Evolutionary conservation across 2,113 vertebrate species (phyloP).

Genomic region (Acanthochromis polyacanthus): DNA sequence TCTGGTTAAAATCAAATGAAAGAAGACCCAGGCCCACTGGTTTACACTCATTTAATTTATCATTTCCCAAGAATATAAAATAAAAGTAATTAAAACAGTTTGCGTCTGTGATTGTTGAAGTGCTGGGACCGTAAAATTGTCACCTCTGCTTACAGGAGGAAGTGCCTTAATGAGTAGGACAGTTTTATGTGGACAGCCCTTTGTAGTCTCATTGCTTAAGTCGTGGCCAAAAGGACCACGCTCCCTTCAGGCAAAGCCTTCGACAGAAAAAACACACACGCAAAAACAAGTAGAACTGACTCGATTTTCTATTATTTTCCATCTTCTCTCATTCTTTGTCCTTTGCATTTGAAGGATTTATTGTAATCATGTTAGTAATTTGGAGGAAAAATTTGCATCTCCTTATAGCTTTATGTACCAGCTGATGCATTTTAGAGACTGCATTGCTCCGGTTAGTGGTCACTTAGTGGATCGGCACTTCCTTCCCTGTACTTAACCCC

Average conservation of each 20-base stretch:
- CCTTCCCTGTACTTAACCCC: slow-evolving; percentile 93
- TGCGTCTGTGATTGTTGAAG: slow-evolving; percentile 85
- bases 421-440: slow-evolving; percentile 81
- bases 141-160: slow-evolving; percentile 89
- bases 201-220: slow-evolving; percentile 86
- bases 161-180: slow-evolving; percentile 88
- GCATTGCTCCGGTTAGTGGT: slow-evolving; percentile 83
- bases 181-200: slow-evolving; percentile 88
- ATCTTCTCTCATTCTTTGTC: slow-evolving; percentile 76
- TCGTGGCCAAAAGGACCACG: slow-evolving; percentile 76
- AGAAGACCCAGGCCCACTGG: background rate
- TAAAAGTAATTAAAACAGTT: slow-evolving; percentile 84
- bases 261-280: slow-evolving; percentile 73
- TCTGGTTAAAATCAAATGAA: slow-evolving; percentile 15
- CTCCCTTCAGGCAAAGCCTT: slow-evolving; percentile 84
- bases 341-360: slow-evolving; percentile 82
- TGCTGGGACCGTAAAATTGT: slow-evolving; percentile 93
- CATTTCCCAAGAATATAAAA: slow-evolving; percentile 51
- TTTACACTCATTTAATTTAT: slow-evolving; percentile 28
- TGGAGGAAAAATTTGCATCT: slow-evolving; percentile 81
- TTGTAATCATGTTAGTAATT: slow-evolving; percentile 78
- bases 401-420: slow-evolving; percentile 86
- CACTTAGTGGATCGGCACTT: slow-evolving; percentile 88
- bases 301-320: slow-evolving; percentile 83
- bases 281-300: slow-evolving; percentile 73